Percentiles rank a stretch among this genome's conserved stretches.
Evolutionary conservation across 1,140 invertebrate species (phyloP).

Genomic region (Scaptomyza hsui): DNA sequence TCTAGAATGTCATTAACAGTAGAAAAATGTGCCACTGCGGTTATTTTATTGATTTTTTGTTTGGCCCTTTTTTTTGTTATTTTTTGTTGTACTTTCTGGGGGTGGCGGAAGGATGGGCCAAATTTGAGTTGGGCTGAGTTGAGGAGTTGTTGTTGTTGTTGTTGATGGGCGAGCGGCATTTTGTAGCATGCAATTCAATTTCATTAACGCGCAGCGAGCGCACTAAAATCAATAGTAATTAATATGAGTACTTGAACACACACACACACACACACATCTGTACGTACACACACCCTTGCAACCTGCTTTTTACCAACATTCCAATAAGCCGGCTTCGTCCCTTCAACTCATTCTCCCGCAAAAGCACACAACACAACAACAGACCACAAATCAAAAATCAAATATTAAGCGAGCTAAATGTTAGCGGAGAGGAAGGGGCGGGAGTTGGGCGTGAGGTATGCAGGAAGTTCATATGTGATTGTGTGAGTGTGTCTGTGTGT

Average conservation of each 20-base stretch:
- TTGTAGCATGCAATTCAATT: conserved; percentile 72
- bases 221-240: conserved; percentile 80
- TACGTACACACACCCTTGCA: neutral
- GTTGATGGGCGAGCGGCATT: conserved; percentile 32
- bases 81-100: neutral
- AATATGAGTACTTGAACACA: conserved; percentile 77
- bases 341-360: neutral
- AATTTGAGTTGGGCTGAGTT: conserved; percentile 3
- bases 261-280: conserved; percentile 3
- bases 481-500: conserved; percentile 7
- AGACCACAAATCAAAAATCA: conserved; percentile 80
- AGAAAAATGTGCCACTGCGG: conserved; percentile 72
- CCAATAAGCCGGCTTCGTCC: conserved; percentile 18
- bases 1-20: conserved; percentile 13
- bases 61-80: conserved; percentile 16
- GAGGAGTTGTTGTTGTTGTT: too few relatives aligned
- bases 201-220: conserved; percentile 71
- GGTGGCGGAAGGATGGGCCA: neutral
- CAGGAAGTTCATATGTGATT: conserved; percentile 13
- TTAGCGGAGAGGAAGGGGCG: neutral
- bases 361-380: conserved; percentile 38
- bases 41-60: conserved; percentile 68
- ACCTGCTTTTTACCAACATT: conserved; percentile 34
- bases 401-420: conserved; percentile 73
- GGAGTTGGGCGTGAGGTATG: conserved; percentile 16